Conservation (phyloP, 1,140 invertebrate species). For the Elymnias hypermnestra region DNA sequence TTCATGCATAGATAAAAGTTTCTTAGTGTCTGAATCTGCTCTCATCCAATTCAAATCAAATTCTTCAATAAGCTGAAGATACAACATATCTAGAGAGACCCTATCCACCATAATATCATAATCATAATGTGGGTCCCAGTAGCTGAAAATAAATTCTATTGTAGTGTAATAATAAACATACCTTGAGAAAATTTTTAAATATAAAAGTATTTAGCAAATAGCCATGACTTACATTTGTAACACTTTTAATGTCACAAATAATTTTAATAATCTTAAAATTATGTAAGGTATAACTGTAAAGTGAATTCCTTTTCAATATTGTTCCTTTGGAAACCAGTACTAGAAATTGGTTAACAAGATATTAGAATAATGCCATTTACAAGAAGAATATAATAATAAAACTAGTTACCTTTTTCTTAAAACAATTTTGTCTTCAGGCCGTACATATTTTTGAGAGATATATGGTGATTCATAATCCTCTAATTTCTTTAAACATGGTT, state of each 20-base stretch:
- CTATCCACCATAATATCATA: slow-evolving; percentile 87
- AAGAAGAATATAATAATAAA: no score
- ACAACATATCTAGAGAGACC: slow-evolving; percentile 90
- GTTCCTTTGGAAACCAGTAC: no score
- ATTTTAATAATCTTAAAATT: no score
- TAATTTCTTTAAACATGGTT: slow-evolving; percentile 88
- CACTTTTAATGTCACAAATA: no score
- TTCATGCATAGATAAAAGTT: slow-evolving; percentile 83
- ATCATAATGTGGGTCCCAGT: slow-evolving; percentile 93
- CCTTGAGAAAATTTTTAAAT: no score
- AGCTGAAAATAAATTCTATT: slow-evolving; percentile 82
- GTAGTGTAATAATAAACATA: no score
- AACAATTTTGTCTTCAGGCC: slow-evolving; percentile 82
- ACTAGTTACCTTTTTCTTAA: slow-evolving; percentile 82
- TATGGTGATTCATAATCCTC: slow-evolving; percentile 98
- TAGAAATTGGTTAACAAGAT: no score
- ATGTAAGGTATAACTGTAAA: no score
- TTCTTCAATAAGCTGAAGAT: slow-evolving; percentile 91
- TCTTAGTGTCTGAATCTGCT: slow-evolving; percentile 81
- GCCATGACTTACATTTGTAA: no score
- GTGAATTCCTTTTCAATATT: no score
- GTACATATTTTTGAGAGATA: slow-evolving; percentile 86
- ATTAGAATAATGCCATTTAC: no score
- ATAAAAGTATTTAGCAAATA: no score
- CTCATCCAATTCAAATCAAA: slow-evolving; percentile 91